These are phyloP conservation scores for Shinisaurus crocodilurus DNA, from an alignment of 2,113 vertebrate species.

Conservation along the genomic window DNA sequence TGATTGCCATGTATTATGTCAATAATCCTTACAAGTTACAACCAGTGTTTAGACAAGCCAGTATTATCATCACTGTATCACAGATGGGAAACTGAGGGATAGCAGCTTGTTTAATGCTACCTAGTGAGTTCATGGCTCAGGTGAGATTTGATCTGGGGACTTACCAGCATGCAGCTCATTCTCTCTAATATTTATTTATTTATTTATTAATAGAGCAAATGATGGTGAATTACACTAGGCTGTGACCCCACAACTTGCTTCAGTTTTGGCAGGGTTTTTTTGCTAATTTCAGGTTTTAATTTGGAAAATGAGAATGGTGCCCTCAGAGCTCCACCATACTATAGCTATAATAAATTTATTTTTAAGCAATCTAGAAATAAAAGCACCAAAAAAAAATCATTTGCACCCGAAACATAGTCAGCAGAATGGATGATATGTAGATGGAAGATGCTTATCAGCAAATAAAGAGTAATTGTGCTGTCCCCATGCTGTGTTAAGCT, in stretches of 20 bases:
- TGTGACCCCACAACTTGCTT: neutral
- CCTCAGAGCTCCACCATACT: neutral
- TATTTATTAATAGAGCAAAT: neutral
- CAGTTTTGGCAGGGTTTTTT: fast-evolving
- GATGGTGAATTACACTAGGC: neutral
- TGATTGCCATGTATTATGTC: no score
- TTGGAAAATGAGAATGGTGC: neutral
- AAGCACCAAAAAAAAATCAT: neutral
- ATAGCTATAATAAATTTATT: neutral
- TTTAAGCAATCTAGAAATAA: neutral
- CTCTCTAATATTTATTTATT: no score
- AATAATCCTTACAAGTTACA: no score
- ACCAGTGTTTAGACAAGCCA: neutral
- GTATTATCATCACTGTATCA: neutral
- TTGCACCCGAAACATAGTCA: neutral
- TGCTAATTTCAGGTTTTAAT: fast-evolving
- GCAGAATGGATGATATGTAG: neutral
- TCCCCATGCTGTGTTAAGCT: neutral
- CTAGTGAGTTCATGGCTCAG: neutral
- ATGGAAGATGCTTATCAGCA: neutral
- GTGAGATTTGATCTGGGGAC: neutral
- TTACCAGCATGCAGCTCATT: neutral
- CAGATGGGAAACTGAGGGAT: neutral
- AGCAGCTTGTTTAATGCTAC: neutral
- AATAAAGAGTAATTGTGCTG: neutral